Evolutionary conservation across 2,113 vertebrate genomes (phyloP).

Genomic region (Triplophysa dalaica): DNA sequence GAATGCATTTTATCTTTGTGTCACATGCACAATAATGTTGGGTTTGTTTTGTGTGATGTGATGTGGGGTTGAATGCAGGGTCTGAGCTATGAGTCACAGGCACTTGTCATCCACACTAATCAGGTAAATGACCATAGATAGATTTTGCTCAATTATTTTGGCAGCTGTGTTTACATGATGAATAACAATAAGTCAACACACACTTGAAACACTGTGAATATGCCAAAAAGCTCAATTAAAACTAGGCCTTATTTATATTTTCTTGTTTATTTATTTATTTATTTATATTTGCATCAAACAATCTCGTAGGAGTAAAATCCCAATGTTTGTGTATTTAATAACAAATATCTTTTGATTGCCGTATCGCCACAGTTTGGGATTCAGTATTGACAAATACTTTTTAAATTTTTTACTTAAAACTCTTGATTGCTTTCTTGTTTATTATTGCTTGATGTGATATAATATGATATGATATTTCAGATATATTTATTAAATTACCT

Average conservation of each 20-base stretch:
- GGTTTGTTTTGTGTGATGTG: not conserved
- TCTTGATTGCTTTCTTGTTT: too few relatives aligned
- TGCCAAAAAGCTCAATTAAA: not conserved
- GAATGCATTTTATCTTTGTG: constrained; percentile 19
- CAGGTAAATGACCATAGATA: constrained; percentile 17
- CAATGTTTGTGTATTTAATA: too few relatives aligned
- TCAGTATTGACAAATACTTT: too few relatives aligned
- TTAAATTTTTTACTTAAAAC: not conserved
- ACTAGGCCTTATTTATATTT: too few relatives aligned
- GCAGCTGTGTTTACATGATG: not conserved
- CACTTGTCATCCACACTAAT: constrained; percentile 14
- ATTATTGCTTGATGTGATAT: too few relatives aligned
- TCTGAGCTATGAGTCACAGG: not conserved
- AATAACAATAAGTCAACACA: constrained; percentile 2
- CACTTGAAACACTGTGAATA: constrained; percentile 4
- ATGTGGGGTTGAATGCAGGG: not conserved
- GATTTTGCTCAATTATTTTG: constrained; percentile 9
- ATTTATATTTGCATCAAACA: too few relatives aligned
- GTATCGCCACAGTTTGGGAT: too few relatives aligned
- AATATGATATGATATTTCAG: too few relatives aligned
- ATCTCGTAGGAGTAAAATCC: too few relatives aligned
- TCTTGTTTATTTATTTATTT: too few relatives aligned
- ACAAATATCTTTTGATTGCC: too few relatives aligned
- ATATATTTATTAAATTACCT: too few relatives aligned
- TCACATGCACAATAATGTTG: not conserved